Base-by-base conservation (phyloP, 1,140 invertebrate genomes). In the Calliopsis andreniformis region DNA sequence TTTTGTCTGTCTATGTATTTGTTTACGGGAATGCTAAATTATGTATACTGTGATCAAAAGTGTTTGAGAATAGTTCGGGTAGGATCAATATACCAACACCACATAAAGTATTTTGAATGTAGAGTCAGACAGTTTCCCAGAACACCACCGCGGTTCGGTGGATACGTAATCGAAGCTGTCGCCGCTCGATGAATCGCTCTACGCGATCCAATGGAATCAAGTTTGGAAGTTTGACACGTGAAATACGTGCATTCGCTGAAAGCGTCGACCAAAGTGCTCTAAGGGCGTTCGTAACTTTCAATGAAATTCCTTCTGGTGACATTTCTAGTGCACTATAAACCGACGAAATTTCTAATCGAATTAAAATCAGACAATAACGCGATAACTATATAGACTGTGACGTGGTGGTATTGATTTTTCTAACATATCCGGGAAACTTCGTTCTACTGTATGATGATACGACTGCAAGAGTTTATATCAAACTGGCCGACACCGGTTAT, bases 221-320 rank as follows among this genome's bases (percentile, higher is more conserved):
- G 39, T 43, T 63, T 63, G 32, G 35, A 39, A 43, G 30, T 51
- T 62, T 45, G 69, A 28, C 43, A 12, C 58, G 28, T 18, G 47
- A 51, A 49, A 53, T 62, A 32, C 32, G 49, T 20, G 14, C 45
- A 23, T 20, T 0, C 3, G 23, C 10, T 32, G 32, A 16, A 58
- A 23, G 67, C 42, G 16, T 53, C 25, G 23, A 10, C 20, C 16
- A 20, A 25, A 43, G 53, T 28, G n/a, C n/a, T 35, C 18, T 20
- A 49, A 55, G 55, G 14, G 23, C 35, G 25, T 42, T 10, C 10
- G 7, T 32, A 73, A 73, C 35, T 66, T 71, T 39, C 20, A 32
- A 18, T 43, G 49, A 14, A 71, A 23, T 66, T 64, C 25, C 70
- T 66, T 43, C 42, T 3, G 5, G 3, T 30, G 16, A n/a, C 18